These are phyloP conservation scores for Oscarella lobularis DNA, from an alignment of 37 sponge, comb jelly and placozoan species.

Conservation along the genomic window DNA sequence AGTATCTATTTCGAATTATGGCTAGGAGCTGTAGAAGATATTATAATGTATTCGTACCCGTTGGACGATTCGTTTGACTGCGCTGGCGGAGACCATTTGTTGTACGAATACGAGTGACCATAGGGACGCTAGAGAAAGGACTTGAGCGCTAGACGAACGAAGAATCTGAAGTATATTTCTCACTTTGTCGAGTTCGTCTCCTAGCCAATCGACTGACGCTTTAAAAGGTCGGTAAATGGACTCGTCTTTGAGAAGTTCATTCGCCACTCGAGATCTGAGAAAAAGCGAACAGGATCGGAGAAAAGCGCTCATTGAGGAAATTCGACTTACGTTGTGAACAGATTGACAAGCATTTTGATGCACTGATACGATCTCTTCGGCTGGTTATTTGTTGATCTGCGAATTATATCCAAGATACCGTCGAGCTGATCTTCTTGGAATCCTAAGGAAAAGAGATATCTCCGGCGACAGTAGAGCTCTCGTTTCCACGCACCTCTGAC, in stretches of 20 bases:
- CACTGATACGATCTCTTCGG: slow-evolving; percentile 79
- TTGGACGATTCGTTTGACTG: neutral
- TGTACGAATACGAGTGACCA: neutral
- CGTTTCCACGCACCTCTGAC: no score
- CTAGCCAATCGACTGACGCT: neutral
- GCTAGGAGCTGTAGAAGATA: no score
- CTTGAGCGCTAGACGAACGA: no score
- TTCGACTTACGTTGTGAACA: slow-evolving; percentile 16
- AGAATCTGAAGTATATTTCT: no score
- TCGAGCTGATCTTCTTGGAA: slow-evolving; percentile 30
- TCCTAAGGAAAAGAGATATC: neutral
- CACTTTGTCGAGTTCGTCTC: neutral
- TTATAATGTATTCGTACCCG: no score
- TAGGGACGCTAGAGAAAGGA: neutral
- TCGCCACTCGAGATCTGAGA: neutral
- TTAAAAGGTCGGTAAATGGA: neutral
- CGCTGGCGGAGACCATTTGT: neutral
- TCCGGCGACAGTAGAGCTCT: no score
- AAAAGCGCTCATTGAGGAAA: no score
- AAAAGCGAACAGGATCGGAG: no score
- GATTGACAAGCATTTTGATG: slow-evolving; percentile 53
- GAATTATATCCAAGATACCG: slow-evolving; percentile 58
- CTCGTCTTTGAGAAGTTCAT: neutral
- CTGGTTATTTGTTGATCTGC: slow-evolving; percentile 39
- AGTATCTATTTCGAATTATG: slow-evolving; percentile 40